These are phyloP conservation scores for Ictalurus punctatus DNA, from an alignment of 2,113 vertebrate genomes.

Conservation along the genomic window DNA sequence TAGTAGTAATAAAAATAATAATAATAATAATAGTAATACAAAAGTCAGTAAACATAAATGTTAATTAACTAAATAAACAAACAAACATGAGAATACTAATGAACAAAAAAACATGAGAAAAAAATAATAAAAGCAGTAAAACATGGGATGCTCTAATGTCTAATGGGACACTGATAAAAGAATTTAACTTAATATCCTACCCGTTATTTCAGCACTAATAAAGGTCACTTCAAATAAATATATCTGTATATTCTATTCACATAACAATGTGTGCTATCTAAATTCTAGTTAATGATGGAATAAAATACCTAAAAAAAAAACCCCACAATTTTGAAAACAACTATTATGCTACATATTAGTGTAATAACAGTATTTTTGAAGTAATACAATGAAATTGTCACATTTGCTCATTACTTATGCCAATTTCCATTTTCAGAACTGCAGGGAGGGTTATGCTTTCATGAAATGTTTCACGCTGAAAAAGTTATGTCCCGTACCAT, in stretches of 20 bases:
- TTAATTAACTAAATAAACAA: not conserved
- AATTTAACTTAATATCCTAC: not conserved
- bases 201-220: not conserved
- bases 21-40: not conserved
- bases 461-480: constrained; percentile 60
- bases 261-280: not conserved
- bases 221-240: not conserved
- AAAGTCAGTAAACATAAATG: not conserved
- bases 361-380: not conserved
- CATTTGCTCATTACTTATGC: not conserved
- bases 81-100: not conserved
- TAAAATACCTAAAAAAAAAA: not conserved
- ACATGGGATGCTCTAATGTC: not conserved
- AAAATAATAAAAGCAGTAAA: not conserved
- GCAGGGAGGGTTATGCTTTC: not conserved
- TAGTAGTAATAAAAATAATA: not conserved
- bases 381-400: not conserved
- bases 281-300: not conserved
- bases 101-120: not conserved
- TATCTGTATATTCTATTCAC: not conserved
- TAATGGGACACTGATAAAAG: not conserved
- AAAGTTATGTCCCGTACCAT: constrained; percentile 68
- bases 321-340: not conserved
- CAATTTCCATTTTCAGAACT: not conserved
- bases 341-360: not conserved